Percentiles rank a stretch among this genome's conserved stretches.
These are phyloP conservation scores for Eonycteris spelaea DNA, from an alignment of 2,113 vertebrate genomes.

Conservation along the genomic window DNA sequence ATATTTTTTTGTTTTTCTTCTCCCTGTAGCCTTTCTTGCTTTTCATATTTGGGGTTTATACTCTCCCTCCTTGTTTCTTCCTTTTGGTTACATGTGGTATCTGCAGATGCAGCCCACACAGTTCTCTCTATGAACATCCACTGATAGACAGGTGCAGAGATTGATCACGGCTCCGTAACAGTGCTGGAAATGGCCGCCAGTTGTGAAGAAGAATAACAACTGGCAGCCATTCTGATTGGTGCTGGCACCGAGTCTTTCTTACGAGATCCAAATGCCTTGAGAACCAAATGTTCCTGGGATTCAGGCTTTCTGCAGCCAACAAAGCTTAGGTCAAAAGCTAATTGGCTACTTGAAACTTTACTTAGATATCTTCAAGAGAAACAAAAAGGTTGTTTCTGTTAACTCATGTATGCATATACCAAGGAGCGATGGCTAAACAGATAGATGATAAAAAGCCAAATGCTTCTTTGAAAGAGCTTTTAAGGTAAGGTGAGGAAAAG, in stretches of 20 bases:
- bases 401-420: slow-evolving; percentile 17
- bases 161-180: slow-evolving; percentile 65
- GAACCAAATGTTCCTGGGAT: slow-evolving; percentile 86
- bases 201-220: slow-evolving; percentile 82
- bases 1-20: background rate
- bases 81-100: slow-evolving; percentile 36
- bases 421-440: slow-evolving; percentile 66
- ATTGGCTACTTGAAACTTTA: slow-evolving; percentile 84
- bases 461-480: slow-evolving; percentile 34
- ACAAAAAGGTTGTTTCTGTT: slow-evolving; percentile 77
- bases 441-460: slow-evolving; percentile 60
- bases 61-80: background rate
- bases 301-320: slow-evolving; percentile 83
- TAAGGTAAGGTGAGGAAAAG: slow-evolving; percentile 1
- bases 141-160: slow-evolving; percentile 68
- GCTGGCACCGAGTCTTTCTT: slow-evolving; percentile 78
- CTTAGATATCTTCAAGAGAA: slow-evolving; percentile 81
- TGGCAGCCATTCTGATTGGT: slow-evolving; percentile 81
- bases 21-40: background rate
- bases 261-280: slow-evolving; percentile 81
- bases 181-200: slow-evolving; percentile 80
- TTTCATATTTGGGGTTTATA: background rate
- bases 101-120: slow-evolving; percentile 29
- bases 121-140: slow-evolving; percentile 42
- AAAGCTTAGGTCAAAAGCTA: slow-evolving; percentile 84